Conservation (phyloP, 92 coral and sea anemone species). For the Plumapathes pennacea region DNA sequence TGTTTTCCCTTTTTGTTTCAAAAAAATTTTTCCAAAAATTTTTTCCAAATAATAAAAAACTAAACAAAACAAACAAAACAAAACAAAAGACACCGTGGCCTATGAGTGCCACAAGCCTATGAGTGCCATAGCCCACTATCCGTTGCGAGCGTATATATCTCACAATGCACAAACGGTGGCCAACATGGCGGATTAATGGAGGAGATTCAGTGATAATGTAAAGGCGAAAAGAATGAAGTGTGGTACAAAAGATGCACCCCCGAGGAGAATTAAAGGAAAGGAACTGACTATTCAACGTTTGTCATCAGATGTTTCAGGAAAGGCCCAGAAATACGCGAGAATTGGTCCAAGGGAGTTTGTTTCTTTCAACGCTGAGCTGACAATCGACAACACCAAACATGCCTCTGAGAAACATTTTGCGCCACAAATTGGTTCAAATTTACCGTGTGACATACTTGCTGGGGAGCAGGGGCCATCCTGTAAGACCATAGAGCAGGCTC, state of each 20-base stretch:
- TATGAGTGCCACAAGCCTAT: too few relatives aligned
- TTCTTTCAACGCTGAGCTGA: slow-evolving; percentile 33
- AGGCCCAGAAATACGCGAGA: slow-evolving; percentile 36
- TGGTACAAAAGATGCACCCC: slow-evolving; percentile 13
- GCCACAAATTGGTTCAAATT: slow-evolving; percentile 21
- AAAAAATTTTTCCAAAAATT: too few relatives aligned
- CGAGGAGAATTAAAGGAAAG: slow-evolving; percentile 19
- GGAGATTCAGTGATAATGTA: too few relatives aligned
- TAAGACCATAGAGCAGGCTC: slow-evolving; percentile 26
- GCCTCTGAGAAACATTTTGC: slow-evolving; percentile 44
- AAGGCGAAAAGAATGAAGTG: slow-evolving; percentile 43
- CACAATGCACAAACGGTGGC: too few relatives aligned
- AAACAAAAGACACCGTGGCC: too few relatives aligned
- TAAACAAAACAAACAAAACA: too few relatives aligned
- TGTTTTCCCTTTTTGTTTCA: too few relatives aligned
- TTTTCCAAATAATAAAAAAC: too few relatives aligned
- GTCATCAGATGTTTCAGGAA: slow-evolving; percentile 22
- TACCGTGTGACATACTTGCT: slow-evolving; percentile 38
- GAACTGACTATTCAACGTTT: slow-evolving; percentile 40
- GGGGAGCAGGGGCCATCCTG: slow-evolving; percentile 56
- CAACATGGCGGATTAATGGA: too few relatives aligned
- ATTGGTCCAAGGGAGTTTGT: slow-evolving; percentile 46
- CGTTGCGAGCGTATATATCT: too few relatives aligned
- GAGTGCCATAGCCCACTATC: too few relatives aligned
- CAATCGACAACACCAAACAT: slow-evolving; percentile 32